Conservation (phyloP, 2,113 vertebrate genomes). For the Ceratotherium simum region DNA sequence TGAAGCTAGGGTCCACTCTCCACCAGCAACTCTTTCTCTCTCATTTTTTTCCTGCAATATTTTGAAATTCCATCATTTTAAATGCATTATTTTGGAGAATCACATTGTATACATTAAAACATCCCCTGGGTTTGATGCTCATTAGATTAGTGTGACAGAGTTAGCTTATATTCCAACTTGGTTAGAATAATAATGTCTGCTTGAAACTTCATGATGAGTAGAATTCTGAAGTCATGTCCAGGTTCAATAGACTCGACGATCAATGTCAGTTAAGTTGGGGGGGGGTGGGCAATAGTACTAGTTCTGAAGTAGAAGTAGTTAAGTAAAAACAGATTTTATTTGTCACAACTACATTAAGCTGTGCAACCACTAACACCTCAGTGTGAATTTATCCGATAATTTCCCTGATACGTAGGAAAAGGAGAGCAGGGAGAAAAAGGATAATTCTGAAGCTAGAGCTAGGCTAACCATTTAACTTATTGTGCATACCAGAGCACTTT, state of each 20-base stretch:
- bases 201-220: neutral
- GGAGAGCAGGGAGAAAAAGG: neutral
- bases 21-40: neutral
- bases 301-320: neutral
- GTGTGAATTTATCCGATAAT: neutral
- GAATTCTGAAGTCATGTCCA: neutral
- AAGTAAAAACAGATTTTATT: neutral
- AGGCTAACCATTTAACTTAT: neutral
- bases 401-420: neutral
- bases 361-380: neutral
- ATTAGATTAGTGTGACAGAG: neutral
- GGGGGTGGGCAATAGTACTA: no score
- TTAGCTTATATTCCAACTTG: neutral
- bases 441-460: neutral
- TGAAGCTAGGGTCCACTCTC: rapidly evolving
- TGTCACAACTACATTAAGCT: neutral
- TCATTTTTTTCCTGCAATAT: neutral
- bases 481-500: neutral
- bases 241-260: neutral
- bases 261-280: neutral
- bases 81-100: neutral
- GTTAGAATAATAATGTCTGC: neutral
- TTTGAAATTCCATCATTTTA: neutral
- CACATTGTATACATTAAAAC: neutral
- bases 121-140: neutral